Base-by-base conservation (phyloP, 2,797 vertebrate species). In the Sternarchorhynchus goeldii region DNA sequence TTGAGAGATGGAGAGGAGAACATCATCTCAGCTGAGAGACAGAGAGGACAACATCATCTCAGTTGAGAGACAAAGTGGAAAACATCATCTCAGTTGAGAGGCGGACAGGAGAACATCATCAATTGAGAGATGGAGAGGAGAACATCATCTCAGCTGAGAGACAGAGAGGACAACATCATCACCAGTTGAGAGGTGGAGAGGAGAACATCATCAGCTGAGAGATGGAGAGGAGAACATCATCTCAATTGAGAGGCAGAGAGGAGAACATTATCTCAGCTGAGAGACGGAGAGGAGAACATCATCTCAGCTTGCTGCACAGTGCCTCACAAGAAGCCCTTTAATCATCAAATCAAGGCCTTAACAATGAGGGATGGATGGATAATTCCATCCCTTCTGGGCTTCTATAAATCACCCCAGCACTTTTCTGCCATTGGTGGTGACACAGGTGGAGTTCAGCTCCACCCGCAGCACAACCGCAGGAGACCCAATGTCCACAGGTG, bases 291-390 rank as follows among this genome's bases (percentile, higher is more conserved):
- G 71, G 53, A 57, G 45, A 55, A 60, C 55, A 57, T 36, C 20
- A 29, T 25, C 41, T 58, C 66, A 67, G n/a, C n/a, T n/a, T n/a
- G n/a, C n/a, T n/a, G n/a, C 66, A 55, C 55, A 73, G 71, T 0
- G 18, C 45, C 55, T 62, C 34, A 79, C 73, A 18, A 79, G 74
- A 72, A 58, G 69, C 55, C 75, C 76, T 82, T 82, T 80, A 79
- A 79, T 80, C 60, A 77, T 70, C 82, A 62, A 67, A 78, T 81
- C 74, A 77, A 80, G 78, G 70, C 62, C 59, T 80, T 62, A 72
- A 50, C 64, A 64, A 62, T 76, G 77, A 79, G 63, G 12, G 62
- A 77, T 32, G 60, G 62, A 75, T 41, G 55, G 32, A 80, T 75
- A 60, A 60, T 73, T 78, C 63, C 8, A n/a, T 20, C 34, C 58